Conservation (phyloP, 2,113 vertebrate genomes). For the Lethenteron camtschaticum region DNA sequence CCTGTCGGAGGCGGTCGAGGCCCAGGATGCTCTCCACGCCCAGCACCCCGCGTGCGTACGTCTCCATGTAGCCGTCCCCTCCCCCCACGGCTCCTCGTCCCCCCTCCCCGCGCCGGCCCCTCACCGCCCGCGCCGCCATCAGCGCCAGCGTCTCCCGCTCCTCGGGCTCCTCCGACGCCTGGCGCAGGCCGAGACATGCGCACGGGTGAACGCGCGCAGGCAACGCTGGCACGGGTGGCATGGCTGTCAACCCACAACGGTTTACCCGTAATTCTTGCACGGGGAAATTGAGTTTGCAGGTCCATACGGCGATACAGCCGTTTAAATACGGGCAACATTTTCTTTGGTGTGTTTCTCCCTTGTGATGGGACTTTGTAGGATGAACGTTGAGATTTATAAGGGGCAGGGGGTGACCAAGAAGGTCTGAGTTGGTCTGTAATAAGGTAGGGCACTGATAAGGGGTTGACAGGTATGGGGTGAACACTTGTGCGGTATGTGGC, state of each 20-base stretch:
- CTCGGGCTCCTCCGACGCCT: slow-evolving; percentile 90
- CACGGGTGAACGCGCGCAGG: background rate
- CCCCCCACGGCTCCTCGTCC: slow-evolving; percentile 35
- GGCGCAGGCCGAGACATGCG: background rate
- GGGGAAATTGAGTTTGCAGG: background rate
- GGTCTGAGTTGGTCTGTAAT: background rate
- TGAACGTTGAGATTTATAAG: background rate
- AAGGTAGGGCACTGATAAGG: background rate
- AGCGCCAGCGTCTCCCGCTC: slow-evolving; percentile 78
- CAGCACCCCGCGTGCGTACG: slow-evolving; percentile 66
- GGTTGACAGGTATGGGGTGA: too few relatives aligned
- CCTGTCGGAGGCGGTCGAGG: slow-evolving; percentile 73
- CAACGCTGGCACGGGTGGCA: background rate
- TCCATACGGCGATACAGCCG: background rate
- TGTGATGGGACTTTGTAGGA: background rate
- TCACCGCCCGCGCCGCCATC: slow-evolving; percentile 52
- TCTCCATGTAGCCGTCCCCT: slow-evolving; percentile 83
- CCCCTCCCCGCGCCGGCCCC: slow-evolving; percentile 36
- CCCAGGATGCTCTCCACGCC: slow-evolving; percentile 85
- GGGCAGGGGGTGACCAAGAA: background rate
- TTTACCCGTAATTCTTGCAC: background rate
- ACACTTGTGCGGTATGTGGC: background rate
- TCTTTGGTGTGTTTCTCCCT: background rate
- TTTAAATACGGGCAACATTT: background rate
- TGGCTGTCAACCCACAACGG: background rate